phyloP scores from a whole-genome alignment of 2,888 invertebrate genomes.

The Empis stercorea region DNA sequence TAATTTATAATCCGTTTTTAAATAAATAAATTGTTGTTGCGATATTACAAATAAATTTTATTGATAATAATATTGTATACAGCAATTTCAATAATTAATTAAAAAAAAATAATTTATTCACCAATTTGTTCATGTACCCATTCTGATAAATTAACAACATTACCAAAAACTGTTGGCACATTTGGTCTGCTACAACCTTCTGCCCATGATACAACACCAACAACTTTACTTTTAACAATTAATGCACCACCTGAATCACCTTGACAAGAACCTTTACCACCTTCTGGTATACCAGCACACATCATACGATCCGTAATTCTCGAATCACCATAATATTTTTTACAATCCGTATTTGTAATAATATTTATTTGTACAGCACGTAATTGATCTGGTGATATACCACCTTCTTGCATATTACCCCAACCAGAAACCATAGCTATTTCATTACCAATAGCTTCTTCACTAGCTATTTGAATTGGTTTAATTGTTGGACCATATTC shows the following conservation, averaged over 20 bases:
- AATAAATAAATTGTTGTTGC: too few relatives aligned
- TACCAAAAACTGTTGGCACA: conserved; percentile 15
- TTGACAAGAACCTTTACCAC: conserved; percentile 12
- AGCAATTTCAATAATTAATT: too few relatives aligned
- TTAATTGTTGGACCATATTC: conserved; percentile 29
- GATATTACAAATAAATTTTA: too few relatives aligned
- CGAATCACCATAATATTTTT: conserved; percentile 24
- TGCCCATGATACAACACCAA: conserved; percentile 15
- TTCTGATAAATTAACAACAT: conserved; percentile 30
- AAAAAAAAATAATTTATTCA: too few relatives aligned
- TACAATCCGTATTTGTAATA: conserved; percentile 33
- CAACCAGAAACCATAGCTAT: conserved; percentile 9
- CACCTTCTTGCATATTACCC: conserved; percentile 17
- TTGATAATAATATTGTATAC: too few relatives aligned
- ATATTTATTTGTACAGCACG: conserved; percentile 38
- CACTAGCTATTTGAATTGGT: conserved; percentile 25
- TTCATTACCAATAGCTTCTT: conserved; percentile 1
- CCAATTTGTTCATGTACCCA: conserved; percentile 18
- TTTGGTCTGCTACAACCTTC: conserved; percentile 11
- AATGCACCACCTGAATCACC: conserved; percentile 16
- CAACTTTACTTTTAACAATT: conserved; percentile 5
- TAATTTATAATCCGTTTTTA: too few relatives aligned
- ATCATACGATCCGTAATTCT: conserved; percentile 11
- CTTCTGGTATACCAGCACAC: conserved; percentile 11
- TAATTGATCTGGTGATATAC: conserved; percentile 16